Evolutionary conservation across 2,888 invertebrate genomes (phyloP), one percentile per base, ranked within the genome.

Genomic region (Erebia aethiops): DNA sequence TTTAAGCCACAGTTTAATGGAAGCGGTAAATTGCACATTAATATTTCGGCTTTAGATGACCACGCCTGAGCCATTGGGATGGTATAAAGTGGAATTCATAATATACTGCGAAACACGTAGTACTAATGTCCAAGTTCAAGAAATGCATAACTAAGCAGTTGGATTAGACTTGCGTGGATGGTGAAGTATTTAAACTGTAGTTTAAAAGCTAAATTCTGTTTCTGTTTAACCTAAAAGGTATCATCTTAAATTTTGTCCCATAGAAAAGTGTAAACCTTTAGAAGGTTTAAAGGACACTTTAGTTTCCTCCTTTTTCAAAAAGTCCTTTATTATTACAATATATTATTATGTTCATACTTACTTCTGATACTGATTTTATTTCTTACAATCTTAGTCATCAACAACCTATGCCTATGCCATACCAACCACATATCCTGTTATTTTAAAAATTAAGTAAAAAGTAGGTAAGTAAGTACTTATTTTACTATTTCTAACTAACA

Each of bases 1-100:
- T 87, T 83, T 80, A 84, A 82, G 83, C 81, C 80, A 77, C 84
- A 84, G 83, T 87, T 87, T 86, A 89, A 87, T 88, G 85, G 84
- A 82, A 80, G 82, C 77, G 82, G 84, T 85, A 85, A 87, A 88
- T 87, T 86, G 81, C 81, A 84, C 87, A 87, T 87, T 87, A 87
- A 88, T 87, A 86, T 84, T 85, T 83, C 77, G 86, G 87, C 81
- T 77, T n/a, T 77, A 77, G 80, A 82, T 85, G 84, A 85, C 85
- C 74, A 72, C 63, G 69, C 68, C 58, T 66, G 66, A 58, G 54
- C 62, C 65, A 67, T 71, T 56, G 71, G 41, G 60, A 43, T 18
- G 46, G 52, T 68, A 67, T 66, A 58, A 62, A 71, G 58, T 54
- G 63, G 46, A 73, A 69, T 71, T 73, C 43, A 56, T 58, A 68